Evolutionary conservation across 2,113 vertebrate species (phyloP).

Genomic region (Gambusia holbrooki): DNA sequence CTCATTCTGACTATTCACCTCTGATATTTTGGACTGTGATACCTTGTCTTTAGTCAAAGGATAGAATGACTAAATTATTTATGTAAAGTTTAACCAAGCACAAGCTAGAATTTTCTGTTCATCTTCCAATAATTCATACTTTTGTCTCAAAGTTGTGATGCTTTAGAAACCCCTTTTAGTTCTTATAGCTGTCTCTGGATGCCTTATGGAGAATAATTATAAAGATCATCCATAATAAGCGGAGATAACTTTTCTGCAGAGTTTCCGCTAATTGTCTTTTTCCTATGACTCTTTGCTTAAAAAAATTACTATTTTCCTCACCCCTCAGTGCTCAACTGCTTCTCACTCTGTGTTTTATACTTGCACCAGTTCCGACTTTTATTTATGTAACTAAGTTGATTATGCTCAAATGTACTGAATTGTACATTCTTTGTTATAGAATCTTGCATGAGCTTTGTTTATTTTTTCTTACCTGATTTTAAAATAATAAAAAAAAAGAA

Average conservation of each 20-base stretch:
- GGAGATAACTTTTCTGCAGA: too few species aligned
- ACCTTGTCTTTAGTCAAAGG: slow-evolving; percentile 17
- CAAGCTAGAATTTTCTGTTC: slow-evolving; percentile 8
- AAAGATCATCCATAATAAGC: too few species aligned
- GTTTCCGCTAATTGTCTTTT: too few species aligned
- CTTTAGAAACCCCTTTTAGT: neutral
- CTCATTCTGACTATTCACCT: slow-evolving; percentile 51
- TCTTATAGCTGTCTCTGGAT: neutral
- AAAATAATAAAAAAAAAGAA: slow-evolving; percentile 4
- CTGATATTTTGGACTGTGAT: slow-evolving; percentile 33
- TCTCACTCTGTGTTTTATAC: neutral
- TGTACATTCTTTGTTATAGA: slow-evolving; percentile 1
- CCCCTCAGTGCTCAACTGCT: slow-evolving; percentile 7
- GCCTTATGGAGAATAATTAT: too few species aligned
- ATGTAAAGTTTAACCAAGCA: slow-evolving; percentile 35
- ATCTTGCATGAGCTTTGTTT: neutral
- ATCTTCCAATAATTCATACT: neutral
- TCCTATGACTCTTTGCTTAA: too few species aligned
- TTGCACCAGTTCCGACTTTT: neutral
- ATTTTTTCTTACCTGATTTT: neutral
- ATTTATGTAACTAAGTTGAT: slow-evolving; percentile 7
- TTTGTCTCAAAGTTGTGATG: neutral
- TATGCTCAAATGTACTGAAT: neutral
- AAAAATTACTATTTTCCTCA: too few species aligned
- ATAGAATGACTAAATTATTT: slow-evolving; percentile 26